Conservation (phyloP, 2,797 vertebrate genomes). For the Tarsius wallacei region DNA sequence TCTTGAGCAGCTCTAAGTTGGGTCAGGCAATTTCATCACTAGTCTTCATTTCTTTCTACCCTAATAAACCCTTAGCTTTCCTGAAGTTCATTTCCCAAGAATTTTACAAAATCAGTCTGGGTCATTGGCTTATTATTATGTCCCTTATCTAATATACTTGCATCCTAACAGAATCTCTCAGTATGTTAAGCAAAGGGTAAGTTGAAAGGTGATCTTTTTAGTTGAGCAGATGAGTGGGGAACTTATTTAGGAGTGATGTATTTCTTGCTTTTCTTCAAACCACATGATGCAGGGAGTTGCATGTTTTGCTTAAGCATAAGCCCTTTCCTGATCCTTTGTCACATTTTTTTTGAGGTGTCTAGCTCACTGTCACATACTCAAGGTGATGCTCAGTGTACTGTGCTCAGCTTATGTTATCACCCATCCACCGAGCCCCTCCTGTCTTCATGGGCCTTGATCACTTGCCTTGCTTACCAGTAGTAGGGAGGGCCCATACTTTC, state of each 20-base stretch:
- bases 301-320: slow-evolving; percentile 14
- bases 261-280: slow-evolving; percentile 41
- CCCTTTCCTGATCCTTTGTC: not conserved
- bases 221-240: not conserved
- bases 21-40: not conserved
- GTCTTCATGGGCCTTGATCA: not conserved
- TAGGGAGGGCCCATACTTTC: not conserved
- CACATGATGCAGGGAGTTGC: not conserved
- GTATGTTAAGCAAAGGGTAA: not conserved
- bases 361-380: not conserved
- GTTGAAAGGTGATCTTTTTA: slow-evolving; percentile 16
- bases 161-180: slow-evolving; percentile 37
- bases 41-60: slow-evolving; percentile 46
- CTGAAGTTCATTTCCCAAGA: not conserved
- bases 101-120: not conserved
- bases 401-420: not conserved
- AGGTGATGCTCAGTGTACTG: not conserved
- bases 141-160: slow-evolving; percentile 29
- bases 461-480: not conserved
- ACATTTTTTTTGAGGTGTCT: not conserved
- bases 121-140: not conserved
- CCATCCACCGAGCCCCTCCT: not conserved
- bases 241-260: not conserved
- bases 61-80: slow-evolving; percentile 17
- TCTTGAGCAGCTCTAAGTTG: not conserved